Evolutionary conservation across 35 echinoderm and acorn worm genomes (phyloP), one percentile per base, ranked within the genome.

Genomic region (Patiria miniata): DNA sequence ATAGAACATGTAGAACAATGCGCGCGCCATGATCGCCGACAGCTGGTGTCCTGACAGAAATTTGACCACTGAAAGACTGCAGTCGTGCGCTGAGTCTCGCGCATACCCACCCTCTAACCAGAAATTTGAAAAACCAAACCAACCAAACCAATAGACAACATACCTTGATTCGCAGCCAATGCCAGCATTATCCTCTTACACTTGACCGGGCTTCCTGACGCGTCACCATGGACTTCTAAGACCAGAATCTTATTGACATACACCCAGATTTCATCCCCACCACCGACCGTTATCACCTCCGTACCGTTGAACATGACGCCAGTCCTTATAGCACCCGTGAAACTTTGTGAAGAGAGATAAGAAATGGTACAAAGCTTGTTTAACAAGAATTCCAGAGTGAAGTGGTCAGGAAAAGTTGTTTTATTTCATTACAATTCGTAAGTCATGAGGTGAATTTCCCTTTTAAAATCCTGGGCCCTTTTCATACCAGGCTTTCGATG

Each of bases 191-290:
- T 78, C 16, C 51, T 88, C 85, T 97, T 97, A 53, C 95, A 97
- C 16, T 58, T 79, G 21, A 68, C 73, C 77, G 87, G 52, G 88
- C 39, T 58, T 32, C 79, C 79, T 78, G 68, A 29, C n/a, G 68
- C 37, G 42, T 87, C 91, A 39, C 88, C 80, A 79, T 88, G 91
- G 21, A 93, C 61, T 50, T 97, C 91, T 29, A 97, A 37, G 16
- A 97, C 57, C 2, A 97, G 81, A 8, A 91, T 84, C 51, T 91
- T 90, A 37, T 97, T 97, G 40, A 97, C 88, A 54, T 93, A 97
- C 15, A 97, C 57, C 91, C 91, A 97, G 14, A 97, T 81, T 77
- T 97, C 95, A 52, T 97, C 95, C 9, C 95, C 95, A 14, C 95
- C 95, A 55, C 95, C 95, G 12, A 97, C 29, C 0, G 91, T 88